These are phyloP conservation scores for Rhinogobius similis DNA, from an alignment of 2,113 vertebrate genomes.

Conservation along the genomic window DNA sequence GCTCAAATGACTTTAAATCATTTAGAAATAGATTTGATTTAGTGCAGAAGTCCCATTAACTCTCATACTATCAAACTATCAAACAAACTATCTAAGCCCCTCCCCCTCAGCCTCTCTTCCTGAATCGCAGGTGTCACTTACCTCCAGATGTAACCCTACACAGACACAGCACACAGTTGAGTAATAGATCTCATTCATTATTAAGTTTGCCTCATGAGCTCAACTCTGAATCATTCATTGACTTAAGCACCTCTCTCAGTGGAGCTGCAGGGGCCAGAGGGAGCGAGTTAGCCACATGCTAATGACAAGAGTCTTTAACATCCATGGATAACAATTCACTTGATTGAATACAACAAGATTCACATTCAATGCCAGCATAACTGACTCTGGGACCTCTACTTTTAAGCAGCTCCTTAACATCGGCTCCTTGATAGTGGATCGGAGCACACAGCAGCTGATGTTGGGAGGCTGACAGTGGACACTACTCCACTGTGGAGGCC, in stretches of 20 bases:
- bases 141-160: constrained; percentile 81
- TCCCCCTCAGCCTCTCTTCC: constrained; percentile 15
- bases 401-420: constrained; percentile 26
- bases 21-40: too few species aligned
- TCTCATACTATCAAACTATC: too few species aligned
- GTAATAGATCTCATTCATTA: constrained; percentile 92
- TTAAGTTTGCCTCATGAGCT: constrained; percentile 86
- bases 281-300: constrained; percentile 48
- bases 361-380: constrained; percentile 19
- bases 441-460: constrained; percentile 42
- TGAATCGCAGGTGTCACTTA: constrained; percentile 84
- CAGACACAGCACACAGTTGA: constrained; percentile 75
- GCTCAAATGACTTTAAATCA: too few species aligned
- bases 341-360: constrained; percentile 52
- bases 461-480: constrained; percentile 40
- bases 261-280: constrained; percentile 44
- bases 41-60: too few species aligned
- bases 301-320: constrained; percentile 41
- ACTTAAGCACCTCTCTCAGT: constrained; percentile 64
- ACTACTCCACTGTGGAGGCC: background rate
- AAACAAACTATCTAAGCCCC: too few species aligned
- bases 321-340: constrained; percentile 12
- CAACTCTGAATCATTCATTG: constrained; percentile 93
- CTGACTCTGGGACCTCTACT: constrained; percentile 36
- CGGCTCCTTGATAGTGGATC: constrained; percentile 5